These are phyloP conservation scores for Copidosoma floridanum DNA, from an alignment of 1,140 invertebrate species.

Conservation along the genomic window DNA sequence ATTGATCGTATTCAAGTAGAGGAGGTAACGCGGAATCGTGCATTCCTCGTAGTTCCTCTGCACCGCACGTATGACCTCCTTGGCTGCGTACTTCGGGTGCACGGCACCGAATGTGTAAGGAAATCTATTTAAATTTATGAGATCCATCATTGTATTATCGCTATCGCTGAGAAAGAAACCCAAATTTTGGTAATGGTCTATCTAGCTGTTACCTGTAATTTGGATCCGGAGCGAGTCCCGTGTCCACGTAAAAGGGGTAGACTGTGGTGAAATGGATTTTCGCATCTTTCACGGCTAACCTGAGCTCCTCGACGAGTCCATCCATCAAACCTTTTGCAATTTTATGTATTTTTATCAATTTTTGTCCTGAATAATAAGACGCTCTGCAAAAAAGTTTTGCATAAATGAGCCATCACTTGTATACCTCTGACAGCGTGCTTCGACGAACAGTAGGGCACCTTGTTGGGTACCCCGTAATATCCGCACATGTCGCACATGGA, in stretches of 20 bases:
- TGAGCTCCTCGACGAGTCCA: conserved; percentile 40
- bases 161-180: too few species aligned
- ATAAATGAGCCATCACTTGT: too few species aligned
- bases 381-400: too few species aligned
- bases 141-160: too few species aligned
- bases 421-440: conserved; percentile 86
- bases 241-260: conserved; percentile 46
- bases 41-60: conserved; percentile 43
- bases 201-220: conserved; percentile 45
- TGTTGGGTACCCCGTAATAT: conserved; percentile 70
- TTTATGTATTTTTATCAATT: too few species aligned
- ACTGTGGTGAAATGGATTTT: conserved; percentile 43
- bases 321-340: conserved; percentile 43
- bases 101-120: conserved; percentile 40
- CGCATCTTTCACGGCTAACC: conserved; percentile 13
- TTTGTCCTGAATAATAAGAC: too few species aligned
- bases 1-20: conserved; percentile 36
- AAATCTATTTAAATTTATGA: too few species aligned
- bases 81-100: conserved; percentile 37
- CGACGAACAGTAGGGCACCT: conserved; percentile 90
- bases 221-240: conserved; percentile 39
- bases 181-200: too few species aligned
- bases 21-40: conserved; percentile 42
- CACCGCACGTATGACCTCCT: conserved; percentile 40
- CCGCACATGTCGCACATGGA: conserved; percentile 90